These are phyloP conservation scores for Acleris literana DNA, from an alignment of 2,888 invertebrate species.

Conservation along the genomic window DNA sequence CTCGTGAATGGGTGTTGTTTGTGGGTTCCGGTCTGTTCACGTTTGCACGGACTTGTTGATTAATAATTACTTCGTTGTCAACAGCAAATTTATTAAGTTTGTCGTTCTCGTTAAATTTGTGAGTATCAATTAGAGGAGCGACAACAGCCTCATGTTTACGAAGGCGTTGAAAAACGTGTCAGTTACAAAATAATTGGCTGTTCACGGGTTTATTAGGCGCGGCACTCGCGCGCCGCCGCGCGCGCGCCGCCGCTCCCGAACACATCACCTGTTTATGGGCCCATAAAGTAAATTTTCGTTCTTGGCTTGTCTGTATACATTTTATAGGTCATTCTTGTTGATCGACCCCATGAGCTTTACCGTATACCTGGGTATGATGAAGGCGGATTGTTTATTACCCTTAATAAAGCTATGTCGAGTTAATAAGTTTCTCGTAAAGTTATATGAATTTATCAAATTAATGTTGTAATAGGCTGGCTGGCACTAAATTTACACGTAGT, in stretches of 20 bases:
- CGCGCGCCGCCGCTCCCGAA: conserved; percentile 27
- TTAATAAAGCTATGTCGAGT: conserved; percentile 17
- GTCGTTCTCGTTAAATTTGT: conserved; percentile 12
- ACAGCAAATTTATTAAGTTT: conserved; percentile 8
- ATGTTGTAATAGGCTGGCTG: too few relatives aligned
- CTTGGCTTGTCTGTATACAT: conserved; percentile 46
- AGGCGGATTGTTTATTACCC: conserved; percentile 28
- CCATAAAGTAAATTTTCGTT: conserved; percentile 54
- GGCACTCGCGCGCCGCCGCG: conserved; percentile 35
- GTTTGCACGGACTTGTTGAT: too few relatives aligned
- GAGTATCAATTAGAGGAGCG: conserved; percentile 32
- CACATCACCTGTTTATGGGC: conserved; percentile 49
- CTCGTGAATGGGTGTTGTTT: too few relatives aligned
- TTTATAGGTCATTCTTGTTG: conserved; percentile 55
- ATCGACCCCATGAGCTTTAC: conserved; percentile 51
- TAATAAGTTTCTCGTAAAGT: not conserved
- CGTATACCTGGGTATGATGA: conserved; percentile 27
- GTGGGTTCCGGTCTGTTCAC: too few relatives aligned
- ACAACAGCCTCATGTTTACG: conserved; percentile 20
- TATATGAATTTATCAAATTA: too few relatives aligned
- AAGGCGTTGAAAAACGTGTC: conserved; percentile 37
- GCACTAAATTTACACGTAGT: too few relatives aligned
- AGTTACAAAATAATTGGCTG: conserved; percentile 40
- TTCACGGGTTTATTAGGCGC: conserved; percentile 38
- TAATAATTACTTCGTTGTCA: not conserved